These are phyloP conservation scores for Drosophila melanosoma DNA, from an alignment of 2,888 invertebrate genomes.

Conservation along the genomic window DNA sequence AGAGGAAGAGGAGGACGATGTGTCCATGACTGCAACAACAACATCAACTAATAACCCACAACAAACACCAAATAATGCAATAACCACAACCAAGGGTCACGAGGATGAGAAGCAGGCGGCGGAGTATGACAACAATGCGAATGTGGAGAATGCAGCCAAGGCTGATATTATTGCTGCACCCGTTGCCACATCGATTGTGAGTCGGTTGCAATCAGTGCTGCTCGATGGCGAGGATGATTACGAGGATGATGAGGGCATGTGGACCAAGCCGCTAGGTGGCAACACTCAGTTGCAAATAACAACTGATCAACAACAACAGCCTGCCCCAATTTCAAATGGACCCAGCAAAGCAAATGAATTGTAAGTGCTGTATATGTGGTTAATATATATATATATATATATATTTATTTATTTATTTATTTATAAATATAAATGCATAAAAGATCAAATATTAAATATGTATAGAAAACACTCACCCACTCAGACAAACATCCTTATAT, in stretches of 20 bases:
- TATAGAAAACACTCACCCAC: too few relatives aligned
- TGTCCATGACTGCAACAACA: constrained; percentile 31
- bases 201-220: constrained; percentile 68
- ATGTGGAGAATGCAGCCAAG: constrained; percentile 77
- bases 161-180: constrained; percentile 41
- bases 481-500: too few relatives aligned
- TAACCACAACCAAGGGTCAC: constrained; percentile 19
- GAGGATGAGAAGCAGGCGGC: constrained; percentile 46
- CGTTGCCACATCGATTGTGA: constrained; percentile 57
- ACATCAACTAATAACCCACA: constrained; percentile 5
- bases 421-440: too few relatives aligned
- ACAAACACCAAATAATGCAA: constrained; percentile 13
- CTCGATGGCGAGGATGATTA: constrained; percentile 77
- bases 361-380: constrained; percentile 50
- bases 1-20: constrained; percentile 38
- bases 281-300: constrained; percentile 40
- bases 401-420: too few relatives aligned
- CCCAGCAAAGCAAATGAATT: constrained; percentile 71
- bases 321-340: constrained; percentile 65
- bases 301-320: constrained; percentile 43
- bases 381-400: too few relatives aligned
- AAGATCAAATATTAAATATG: too few relatives aligned
- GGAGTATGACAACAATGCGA: constrained; percentile 83
- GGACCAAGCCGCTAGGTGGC: constrained; percentile 82
- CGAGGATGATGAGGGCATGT: constrained; percentile 83